Evolutionary conservation across 2,113 vertebrate species (phyloP), one percentile per base, ranked within the genome.

Genomic region (Pachycephala philippinensis): DNA sequence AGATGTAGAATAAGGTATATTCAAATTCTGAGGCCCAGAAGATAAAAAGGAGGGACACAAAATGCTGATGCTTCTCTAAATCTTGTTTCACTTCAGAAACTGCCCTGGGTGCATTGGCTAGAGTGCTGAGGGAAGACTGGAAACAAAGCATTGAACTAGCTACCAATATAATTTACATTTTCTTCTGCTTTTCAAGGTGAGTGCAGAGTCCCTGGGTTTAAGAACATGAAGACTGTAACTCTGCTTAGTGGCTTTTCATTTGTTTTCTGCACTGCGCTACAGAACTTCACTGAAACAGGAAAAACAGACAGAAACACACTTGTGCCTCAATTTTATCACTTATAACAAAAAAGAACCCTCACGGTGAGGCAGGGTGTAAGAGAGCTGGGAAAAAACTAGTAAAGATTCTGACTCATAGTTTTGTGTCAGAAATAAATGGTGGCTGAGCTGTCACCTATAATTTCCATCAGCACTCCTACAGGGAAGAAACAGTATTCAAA

Each of bases 101-200:
- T 61, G 98, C 98, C 13, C 95, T 99, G 33, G 98, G 99, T 85
- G 99, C 99, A 1, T 95, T 99, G 97, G 99, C 99, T 74, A 97
- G 99, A 96, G 98, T 99, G 40, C 97, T 99, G 90, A 98, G 99
- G 95, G 99, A 99, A 96, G 99, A 99, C 96, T 99, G 99, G 99
- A 99, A 99, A 93, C 99, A 99, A 94, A 99, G 99, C 7, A 98
- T 99, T 35, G 99, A 99, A 89, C 98, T 99, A 96, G 98, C 99
- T 88, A 99, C 99, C 70, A 99, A 99, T 92, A 99, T 99, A 91
- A 98, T 99, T 97, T 99, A 98, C 77, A 97, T 99, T 94, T 99
- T 99, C 95, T 99, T 99, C 97, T 99, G 99, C 96, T 99, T 99
- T 97, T 99, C 99, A 40, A 99, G 99, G 99, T 99, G 97, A 97